Evolutionary conservation across 2,797 vertebrate species (phyloP).

Genomic region (Serranus cabrilla): DNA sequence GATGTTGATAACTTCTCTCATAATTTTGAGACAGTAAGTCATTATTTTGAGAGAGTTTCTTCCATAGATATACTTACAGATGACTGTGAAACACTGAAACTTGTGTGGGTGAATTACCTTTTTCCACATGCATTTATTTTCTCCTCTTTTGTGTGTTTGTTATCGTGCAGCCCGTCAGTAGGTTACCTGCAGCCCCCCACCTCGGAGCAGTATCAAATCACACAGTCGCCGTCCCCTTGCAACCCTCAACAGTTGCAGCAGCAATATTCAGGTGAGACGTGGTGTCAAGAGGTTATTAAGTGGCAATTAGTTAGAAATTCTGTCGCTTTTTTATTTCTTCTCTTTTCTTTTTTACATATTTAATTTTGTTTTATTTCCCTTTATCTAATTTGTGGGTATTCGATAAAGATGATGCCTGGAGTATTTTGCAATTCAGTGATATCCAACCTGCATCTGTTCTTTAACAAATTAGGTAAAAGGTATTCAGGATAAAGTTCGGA

Average conservation of each 20-base stretch:
- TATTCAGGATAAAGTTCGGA: constrained; percentile 57
- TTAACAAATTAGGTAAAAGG: constrained; percentile 56
- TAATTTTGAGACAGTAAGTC: no score
- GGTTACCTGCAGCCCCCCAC: constrained; percentile 94
- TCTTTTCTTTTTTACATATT: neutral
- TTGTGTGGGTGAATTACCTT: no score
- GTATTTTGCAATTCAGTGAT: neutral
- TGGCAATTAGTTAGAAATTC: neutral
- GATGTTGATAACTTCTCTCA: no score
- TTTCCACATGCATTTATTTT: neutral
- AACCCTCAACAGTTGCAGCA: constrained; percentile 96
- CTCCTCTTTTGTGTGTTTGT: constrained; percentile 15
- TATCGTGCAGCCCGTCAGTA: constrained; percentile 89
- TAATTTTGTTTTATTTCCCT: neutral
- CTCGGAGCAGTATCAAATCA: constrained; percentile 97
- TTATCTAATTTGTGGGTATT: neutral
- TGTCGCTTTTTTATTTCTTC: no score
- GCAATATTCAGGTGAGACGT: constrained; percentile 95
- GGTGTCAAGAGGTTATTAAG: neutral
- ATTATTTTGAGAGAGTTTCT: no score
- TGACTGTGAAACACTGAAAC: no score
- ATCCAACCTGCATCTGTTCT: neutral
- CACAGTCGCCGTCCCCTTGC: constrained; percentile 95
- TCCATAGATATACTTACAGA: no score
- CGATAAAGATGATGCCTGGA: neutral